Evolutionary conservation across 1,140 invertebrate genomes (phyloP).

Genomic region (Scaptomyza pallida): DNA sequence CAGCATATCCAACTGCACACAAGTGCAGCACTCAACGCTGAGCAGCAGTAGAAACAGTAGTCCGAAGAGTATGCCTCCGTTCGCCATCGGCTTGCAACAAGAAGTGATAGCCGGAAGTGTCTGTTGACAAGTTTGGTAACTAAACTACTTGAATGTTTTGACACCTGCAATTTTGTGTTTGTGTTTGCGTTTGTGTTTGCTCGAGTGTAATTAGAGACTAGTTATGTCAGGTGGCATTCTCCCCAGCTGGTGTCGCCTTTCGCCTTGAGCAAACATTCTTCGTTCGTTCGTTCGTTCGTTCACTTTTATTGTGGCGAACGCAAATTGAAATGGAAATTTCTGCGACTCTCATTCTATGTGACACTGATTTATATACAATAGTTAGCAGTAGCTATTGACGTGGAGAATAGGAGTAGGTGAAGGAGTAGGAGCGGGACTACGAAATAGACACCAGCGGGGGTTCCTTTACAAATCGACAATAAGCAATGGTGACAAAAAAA

Average conservation of each 20-base stretch:
- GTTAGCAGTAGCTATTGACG: neutral
- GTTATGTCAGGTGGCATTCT: conserved; percentile 60
- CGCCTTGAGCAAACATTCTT: conserved; percentile 50
- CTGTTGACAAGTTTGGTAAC: neutral
- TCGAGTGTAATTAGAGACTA: conserved; percentile 63
- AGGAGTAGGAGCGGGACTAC: neutral
- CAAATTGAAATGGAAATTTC: conserved; percentile 27
- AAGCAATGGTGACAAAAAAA: neutral
- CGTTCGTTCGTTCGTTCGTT: conserved; percentile 1
- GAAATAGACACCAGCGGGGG: neutral
- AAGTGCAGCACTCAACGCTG: neutral
- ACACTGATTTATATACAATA: conserved; percentile 12
- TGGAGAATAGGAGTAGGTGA: neutral
- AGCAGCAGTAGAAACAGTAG: conserved; percentile 12
- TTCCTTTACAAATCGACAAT: conserved; percentile 10
- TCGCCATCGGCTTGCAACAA: conserved; percentile 22
- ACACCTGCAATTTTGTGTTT: conserved; percentile 75
- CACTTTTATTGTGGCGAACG: conserved; percentile 5
- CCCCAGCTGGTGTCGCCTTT: conserved; percentile 20
- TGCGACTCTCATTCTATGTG: conserved; percentile 8
- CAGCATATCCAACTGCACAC: conserved; percentile 30
- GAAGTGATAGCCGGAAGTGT: conserved; percentile 43
- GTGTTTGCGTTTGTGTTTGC: too few relatives aligned
- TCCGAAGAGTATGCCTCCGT: conserved; percentile 22
- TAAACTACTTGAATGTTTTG: conserved; percentile 40